These are phyloP conservation scores for Tryphoninae sp. DNA, from an alignment of 2,888 invertebrate genomes.

Conservation along the genomic window DNA sequence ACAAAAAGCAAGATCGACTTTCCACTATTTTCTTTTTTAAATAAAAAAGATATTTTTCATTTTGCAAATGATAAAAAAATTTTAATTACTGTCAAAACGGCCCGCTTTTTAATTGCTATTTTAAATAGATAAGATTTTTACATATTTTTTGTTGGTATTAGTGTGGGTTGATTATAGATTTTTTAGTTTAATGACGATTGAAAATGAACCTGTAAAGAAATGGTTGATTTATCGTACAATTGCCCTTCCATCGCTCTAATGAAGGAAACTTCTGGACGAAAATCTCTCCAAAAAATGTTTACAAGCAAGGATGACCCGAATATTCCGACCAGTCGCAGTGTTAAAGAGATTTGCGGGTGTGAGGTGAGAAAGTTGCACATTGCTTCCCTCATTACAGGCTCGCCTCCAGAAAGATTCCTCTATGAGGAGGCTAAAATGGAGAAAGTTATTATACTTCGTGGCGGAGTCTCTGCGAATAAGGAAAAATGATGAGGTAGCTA, in stretches of 20 bases:
- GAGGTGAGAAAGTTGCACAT: not conserved
- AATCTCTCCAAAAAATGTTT: not conserved
- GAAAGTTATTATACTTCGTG: not conserved
- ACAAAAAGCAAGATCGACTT: no score
- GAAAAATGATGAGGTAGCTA: conserved; percentile 6
- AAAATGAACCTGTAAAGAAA: not conserved
- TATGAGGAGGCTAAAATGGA: not conserved
- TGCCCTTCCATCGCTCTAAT: not conserved
- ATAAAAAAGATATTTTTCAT: no score
- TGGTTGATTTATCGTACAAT: not conserved
- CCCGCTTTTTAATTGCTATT: no score
- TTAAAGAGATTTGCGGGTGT: not conserved
- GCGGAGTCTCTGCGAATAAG: not conserved
- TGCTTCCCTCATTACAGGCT: not conserved
- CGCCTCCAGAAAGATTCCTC: not conserved
- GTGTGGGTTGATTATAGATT: no score
- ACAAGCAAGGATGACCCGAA: not conserved
- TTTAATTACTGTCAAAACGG: no score
- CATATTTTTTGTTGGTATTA: no score
- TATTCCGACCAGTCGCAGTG: not conserved
- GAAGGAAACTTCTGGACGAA: not conserved
- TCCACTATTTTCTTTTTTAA: no score
- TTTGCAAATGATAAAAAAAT: no score
- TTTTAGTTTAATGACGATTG: no score
- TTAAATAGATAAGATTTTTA: no score